Base-by-base conservation (phyloP, 2,888 invertebrate genomes). In the Ormyrus rosae region DNA sequence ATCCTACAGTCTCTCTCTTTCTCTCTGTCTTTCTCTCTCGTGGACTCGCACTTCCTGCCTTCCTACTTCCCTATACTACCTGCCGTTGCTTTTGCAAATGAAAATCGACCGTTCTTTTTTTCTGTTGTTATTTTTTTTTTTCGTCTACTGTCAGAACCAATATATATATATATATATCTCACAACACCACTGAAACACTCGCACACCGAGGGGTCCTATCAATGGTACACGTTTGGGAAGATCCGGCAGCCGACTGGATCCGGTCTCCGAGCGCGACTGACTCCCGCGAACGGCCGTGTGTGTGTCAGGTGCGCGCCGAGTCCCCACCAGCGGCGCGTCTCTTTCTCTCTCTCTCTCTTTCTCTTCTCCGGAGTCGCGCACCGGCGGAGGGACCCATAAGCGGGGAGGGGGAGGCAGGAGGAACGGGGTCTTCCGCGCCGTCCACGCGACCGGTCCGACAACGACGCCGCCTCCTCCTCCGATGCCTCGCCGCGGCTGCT, bases 291-390 rank as follows among this genome's bases (percentile, higher is more conserved):
- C 84, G 10, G 34, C n/a, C 51, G 69, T 84, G 34, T 34, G 34
- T 80, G 83, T 78, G 82, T 82, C 85, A 82, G 84, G 84, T 83
- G 83, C 84, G 83, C 83, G 80, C 83, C 84, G 83, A 81, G 34
- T 73, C 64, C 67, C 70, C 74, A 50, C 64, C 86, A 51, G 10
- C 56, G 13, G 0, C 58, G 46, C 11, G 13, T 82, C 80, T 60
- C 80, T 81, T 70, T 72, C 69, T 64, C 78, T 78, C 75, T 67
- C 77, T 70, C 46, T 63, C 9, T 6, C 46, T 46, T 11, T n/a
- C 34, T 72, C 51, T n/a, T 58, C 61, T 6, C 53, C 13, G 60
- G 67, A 74, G 67, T 67, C 67, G 60, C 75, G 45, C 58, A 55
- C 65, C 9, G 8, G 61, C 61, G 45, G 64, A 64, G 68, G 13